Base-by-base conservation (phyloP, 1,140 invertebrate genomes). In the Archivesica marissinica region DNA sequence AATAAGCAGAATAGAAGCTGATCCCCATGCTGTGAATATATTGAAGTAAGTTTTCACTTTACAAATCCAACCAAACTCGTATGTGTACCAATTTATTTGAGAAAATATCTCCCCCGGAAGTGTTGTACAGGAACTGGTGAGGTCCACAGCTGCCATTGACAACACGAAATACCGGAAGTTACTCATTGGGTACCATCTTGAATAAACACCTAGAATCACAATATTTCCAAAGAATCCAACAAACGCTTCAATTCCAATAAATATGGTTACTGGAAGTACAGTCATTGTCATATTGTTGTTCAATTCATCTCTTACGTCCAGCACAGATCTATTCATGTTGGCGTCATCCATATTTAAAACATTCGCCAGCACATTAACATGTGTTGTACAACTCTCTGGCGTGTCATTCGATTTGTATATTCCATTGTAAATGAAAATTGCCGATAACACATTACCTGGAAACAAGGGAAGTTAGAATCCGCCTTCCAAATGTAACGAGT, bases 31-130 rank as follows among this genome's bases (percentile, higher is more conserved):
- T 25, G 87, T 88, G 35, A 89, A 87, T 39, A 86, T 52, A 72
- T 88, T 88, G 13, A 88, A 82, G 35, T 75, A 86, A 25, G 87
- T 54, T 30, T 88, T 56, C 20, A 88, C 39, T 56, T 90, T 87
- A 66, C 89, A 90, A 28, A 87, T 50, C 50, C 70, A 54, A 17
- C 41, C 56, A 15, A 30, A 39, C n/a, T 84, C 72, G 61, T 88
- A 89, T 0, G 86, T 87, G 81, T 89, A 90, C 85, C 88, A 89
- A 77, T 85, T 82, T 7, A 75, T 38, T 59, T 89, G 86, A 70
- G 86, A 82, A 7, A 87, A 78, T 20, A 89, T 88, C 61, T 90
- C 88, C 6, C 87, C 88, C 23, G 89, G 89, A 13, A 90, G 87
- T 25, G 86, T 85, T 0, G 88, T 81, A 23, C 66, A 68, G 61